These are phyloP conservation scores for Sogatella furcifera DNA, from an alignment of 1,140 invertebrate species.

Conservation along the genomic window DNA sequence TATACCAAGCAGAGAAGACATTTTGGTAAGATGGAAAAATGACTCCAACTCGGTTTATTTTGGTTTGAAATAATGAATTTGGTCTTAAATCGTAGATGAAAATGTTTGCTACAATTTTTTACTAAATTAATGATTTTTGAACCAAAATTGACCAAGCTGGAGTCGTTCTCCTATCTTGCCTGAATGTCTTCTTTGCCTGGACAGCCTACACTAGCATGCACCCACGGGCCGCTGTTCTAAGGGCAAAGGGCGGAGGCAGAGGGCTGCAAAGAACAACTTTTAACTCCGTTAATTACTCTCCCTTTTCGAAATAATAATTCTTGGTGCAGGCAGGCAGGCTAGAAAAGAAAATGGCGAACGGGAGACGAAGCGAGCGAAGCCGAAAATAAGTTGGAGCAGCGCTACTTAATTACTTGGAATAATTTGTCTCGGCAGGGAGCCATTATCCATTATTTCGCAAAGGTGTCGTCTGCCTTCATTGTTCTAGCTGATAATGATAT, in stretches of 20 bases:
- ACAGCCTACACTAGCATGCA: background rate
- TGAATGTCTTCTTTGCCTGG: too few species aligned
- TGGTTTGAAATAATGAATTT: too few species aligned
- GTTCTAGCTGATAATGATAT: slow-evolving; percentile 3
- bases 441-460: slow-evolving; percentile 1
- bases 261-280: background rate
- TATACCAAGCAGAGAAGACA: too few species aligned
- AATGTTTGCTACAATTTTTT: too few species aligned
- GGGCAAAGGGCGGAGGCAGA: background rate
- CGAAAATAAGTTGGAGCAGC: background rate
- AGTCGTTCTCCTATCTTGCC: too few species aligned
- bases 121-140: too few species aligned
- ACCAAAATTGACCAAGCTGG: too few species aligned
- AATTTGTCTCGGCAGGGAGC: slow-evolving; percentile 1
- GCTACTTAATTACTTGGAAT: slow-evolving; percentile 4
- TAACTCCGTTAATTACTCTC: slow-evolving; percentile 1
- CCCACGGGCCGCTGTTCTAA: background rate
- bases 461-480: background rate
- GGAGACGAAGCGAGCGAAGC: background rate
- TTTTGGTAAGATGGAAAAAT: too few species aligned
- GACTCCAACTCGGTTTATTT: too few species aligned
- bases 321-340: background rate
- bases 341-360: background rate
- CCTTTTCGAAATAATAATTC: slow-evolving; percentile 3
- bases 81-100: too few species aligned